Percentiles rank a stretch among this genome's conserved stretches.
These are phyloP conservation scores for Drosophila yooni DNA, from an alignment of 2,888 invertebrate species.

Conservation along the genomic window DNA sequence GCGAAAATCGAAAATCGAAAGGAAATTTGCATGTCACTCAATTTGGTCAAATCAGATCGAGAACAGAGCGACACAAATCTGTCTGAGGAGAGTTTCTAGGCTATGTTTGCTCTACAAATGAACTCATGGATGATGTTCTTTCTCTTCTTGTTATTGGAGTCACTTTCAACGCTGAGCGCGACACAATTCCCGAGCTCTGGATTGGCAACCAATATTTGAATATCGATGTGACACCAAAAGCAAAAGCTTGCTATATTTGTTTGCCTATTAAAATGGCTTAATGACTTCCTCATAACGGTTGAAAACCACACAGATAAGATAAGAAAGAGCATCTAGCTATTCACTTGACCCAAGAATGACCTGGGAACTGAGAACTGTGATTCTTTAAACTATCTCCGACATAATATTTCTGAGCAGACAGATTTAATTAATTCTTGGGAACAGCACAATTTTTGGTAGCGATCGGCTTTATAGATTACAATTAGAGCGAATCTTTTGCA, in stretches of 20 bases:
- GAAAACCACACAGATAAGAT: conserved; percentile 38
- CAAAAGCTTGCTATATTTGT: background rate
- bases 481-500: conserved; percentile 63
- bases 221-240: conserved; percentile 62
- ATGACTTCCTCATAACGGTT: conserved; percentile 64
- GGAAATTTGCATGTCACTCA: conserved; percentile 79
- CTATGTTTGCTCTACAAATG: conserved; percentile 70
- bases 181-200: conserved; percentile 57
- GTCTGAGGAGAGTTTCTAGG: conserved; percentile 45
- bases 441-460: conserved; percentile 60
- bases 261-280: conserved; percentile 40
- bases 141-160: conserved; percentile 25
- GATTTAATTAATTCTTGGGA: conserved; percentile 50
- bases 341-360: conserved; percentile 26
- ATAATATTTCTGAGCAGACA: conserved; percentile 28
- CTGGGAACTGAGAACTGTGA: conserved; percentile 26
- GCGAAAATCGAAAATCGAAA: conserved; percentile 75
- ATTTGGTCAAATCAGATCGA: conserved; percentile 53
- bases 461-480: conserved; percentile 63
- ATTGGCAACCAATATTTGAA: conserved; percentile 70
- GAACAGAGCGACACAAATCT: conserved; percentile 55
- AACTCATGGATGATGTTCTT: conserved; percentile 27
- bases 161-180: conserved; percentile 50
- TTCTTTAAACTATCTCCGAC: conserved; percentile 29
- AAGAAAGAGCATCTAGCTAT: conserved; percentile 63